Conservation (phyloP, 1,140 invertebrate species). For the Drosophila virilis region DNA sequence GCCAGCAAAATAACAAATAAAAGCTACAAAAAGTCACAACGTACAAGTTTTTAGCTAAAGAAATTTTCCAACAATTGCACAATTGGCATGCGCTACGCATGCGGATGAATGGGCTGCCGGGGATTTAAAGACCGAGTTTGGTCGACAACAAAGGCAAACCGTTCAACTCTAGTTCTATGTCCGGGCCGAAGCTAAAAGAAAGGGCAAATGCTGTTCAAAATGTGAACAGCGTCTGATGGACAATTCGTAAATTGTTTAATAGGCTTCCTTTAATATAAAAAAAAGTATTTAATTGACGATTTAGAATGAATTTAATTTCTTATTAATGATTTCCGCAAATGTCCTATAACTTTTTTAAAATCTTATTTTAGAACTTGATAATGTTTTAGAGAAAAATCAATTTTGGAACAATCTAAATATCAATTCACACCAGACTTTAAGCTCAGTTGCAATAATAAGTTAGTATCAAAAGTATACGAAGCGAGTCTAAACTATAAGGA, state of each 20-base stretch:
- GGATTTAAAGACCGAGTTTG: constrained; percentile 43
- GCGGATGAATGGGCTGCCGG: constrained; percentile 60
- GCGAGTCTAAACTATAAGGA: background rate
- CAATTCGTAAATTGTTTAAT: background rate
- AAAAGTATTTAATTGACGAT: background rate
- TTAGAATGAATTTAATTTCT: no score
- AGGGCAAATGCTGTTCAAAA: background rate
- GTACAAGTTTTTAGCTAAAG: constrained; percentile 68
- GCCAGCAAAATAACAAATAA: constrained; percentile 23
- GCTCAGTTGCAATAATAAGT: background rate
- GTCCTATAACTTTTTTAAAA: no score
- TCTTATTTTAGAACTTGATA: no score
- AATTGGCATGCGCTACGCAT: constrained; percentile 72
- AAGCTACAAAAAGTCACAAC: constrained; percentile 50
- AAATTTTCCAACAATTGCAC: constrained; percentile 76
- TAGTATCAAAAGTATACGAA: background rate
- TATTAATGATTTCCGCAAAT: no score
- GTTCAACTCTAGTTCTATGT: constrained; percentile 10
- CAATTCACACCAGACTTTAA: no score
- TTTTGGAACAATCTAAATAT: no score
- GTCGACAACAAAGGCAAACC: constrained; percentile 37
- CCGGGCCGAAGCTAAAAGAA: no score
- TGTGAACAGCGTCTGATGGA: background rate
- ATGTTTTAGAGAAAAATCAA: no score
- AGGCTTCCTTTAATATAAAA: background rate